Evolutionary conservation across 2,888 invertebrate species (phyloP).

Genomic region (Morpho helenor): DNA sequence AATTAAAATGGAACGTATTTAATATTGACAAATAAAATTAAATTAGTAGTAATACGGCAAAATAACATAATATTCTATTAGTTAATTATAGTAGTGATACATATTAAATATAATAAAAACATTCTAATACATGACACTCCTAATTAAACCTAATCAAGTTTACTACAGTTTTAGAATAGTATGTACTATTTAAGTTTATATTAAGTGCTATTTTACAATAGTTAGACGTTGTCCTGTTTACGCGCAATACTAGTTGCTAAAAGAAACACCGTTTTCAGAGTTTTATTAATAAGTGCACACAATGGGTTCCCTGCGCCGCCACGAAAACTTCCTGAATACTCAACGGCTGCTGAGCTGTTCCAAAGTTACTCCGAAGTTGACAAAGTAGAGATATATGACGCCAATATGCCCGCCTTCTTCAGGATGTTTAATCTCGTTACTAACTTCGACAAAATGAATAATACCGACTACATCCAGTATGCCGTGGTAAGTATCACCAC

Average conservation of each 20-base stretch:
- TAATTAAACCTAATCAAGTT: too few relatives aligned
- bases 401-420: slow-evolving; percentile 73
- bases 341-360: slow-evolving; percentile 51
- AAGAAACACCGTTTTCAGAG: slow-evolving; percentile 48
- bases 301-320: slow-evolving; percentile 52
- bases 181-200: too few relatives aligned
- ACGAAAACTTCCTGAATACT: slow-evolving; percentile 29
- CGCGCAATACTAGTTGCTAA: background rate
- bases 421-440: slow-evolving; percentile 85
- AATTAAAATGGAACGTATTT: too few relatives aligned
- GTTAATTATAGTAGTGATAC: too few relatives aligned
- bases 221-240: too few relatives aligned
- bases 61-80: too few relatives aligned
- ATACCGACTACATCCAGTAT: slow-evolving; percentile 84
- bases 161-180: too few relatives aligned
- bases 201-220: too few relatives aligned
- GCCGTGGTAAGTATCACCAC: slow-evolving; percentile 77
- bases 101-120: too few relatives aligned
- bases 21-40: too few relatives aligned
- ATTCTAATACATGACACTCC: too few relatives aligned
- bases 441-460: slow-evolving; percentile 83
- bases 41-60: too few relatives aligned
- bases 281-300: slow-evolving; percentile 76
- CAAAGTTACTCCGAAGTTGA: slow-evolving; percentile 49
- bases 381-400: slow-evolving; percentile 55